Evolutionary conservation across 2,113 vertebrate genomes (phyloP), one percentile per base, ranked within the genome.

Genomic region (Zingel zingel): DNA sequence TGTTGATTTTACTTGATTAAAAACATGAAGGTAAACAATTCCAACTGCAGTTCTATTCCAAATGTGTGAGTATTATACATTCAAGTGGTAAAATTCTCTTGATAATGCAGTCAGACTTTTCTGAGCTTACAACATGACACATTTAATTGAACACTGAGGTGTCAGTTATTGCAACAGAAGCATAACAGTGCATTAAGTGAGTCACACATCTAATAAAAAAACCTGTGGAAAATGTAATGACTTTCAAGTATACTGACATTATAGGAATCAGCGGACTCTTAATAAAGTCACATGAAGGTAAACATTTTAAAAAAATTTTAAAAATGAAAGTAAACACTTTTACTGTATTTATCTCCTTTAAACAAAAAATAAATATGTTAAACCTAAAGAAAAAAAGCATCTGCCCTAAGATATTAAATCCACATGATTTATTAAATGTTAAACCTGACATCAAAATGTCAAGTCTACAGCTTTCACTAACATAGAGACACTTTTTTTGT

Each of bases 161-260:
- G 27, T 77, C 58, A 69, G 25, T 73, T 81, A 54, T 3, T 75
- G 53, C 80, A 80, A 77, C 58, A 77, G 21, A 70, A 84, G 77
- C 57, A 16, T 11, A 81, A 82, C 6, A 79, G 78, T 57, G 50
- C 65, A 81, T 23, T 19, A 7, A 64, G 50, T 86, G 85, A 93
- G 36, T 89, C 87, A 88, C 65, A 43, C 63, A 68, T 36, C 68
- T 53, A 39, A 53, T 89, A 27, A 81, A 79, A 72, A 77, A 57
- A 50, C 2, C 47, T 30, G 9, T 80, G 70, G 74, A 83, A 87
- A 81, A 77, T 80, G 5, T 74, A 64, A 83, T 70, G 45, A 75
- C 47, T 57, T 71, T 70, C 9, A 73, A 4, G 51, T 79, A 65
- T 39, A 30, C 9, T 84, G 45, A 77, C 43, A 39, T 85, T 59